These are phyloP conservation scores for Apteryx owenii DNA, from an alignment of 2,113 vertebrate genomes.

Conservation along the genomic window DNA sequence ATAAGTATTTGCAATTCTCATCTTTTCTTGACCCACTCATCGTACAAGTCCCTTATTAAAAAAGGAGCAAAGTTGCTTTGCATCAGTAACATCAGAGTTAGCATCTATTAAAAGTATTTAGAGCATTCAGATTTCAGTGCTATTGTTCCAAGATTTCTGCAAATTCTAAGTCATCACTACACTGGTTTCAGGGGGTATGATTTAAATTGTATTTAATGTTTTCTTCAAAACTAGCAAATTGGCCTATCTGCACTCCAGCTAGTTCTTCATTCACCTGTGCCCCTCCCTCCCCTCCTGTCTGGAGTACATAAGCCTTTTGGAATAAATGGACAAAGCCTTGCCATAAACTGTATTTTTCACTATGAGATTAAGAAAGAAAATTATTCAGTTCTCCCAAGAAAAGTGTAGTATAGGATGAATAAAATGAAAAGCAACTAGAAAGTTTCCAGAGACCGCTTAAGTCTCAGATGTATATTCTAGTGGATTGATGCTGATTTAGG, in stretches of 20 bases:
- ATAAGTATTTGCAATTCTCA: neutral
- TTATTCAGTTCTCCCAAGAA: neutral
- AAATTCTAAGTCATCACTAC: neutral
- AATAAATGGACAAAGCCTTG: neutral
- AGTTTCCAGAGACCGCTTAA: neutral
- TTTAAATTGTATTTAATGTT: neutral
- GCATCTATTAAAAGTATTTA: neutral
- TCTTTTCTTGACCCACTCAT: neutral
- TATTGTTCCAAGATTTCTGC: neutral
- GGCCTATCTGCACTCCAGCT: neutral
- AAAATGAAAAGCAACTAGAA: neutral
- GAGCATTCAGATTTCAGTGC: neutral
- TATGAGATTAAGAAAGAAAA: neutral
- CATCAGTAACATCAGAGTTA: neutral
- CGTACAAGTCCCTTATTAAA: neutral
- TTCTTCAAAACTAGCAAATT: neutral
- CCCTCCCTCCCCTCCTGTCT: neutral
- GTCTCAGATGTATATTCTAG: neutral
- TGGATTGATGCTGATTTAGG: neutral
- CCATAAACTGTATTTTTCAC: neutral
- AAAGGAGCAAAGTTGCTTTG: neutral
- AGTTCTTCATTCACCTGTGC: neutral
- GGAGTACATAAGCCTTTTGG: neutral
- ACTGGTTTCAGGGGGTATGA: neutral
- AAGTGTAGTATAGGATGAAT: neutral